Conservation (phyloP, 2,797 vertebrate genomes). For the Aplochiton taeniatus region DNA sequence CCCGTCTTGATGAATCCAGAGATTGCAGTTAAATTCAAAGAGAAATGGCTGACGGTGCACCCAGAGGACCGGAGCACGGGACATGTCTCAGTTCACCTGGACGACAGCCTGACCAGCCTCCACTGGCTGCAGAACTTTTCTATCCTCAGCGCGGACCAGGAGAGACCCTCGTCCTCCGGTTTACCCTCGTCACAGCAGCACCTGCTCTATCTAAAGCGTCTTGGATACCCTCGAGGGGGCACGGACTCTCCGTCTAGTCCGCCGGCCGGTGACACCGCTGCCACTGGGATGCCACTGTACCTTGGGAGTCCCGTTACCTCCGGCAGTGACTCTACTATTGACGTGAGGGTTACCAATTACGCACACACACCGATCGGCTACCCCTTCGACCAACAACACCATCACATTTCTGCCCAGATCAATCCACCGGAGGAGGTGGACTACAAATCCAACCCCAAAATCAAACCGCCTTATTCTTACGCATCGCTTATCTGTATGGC, state of each 20-base stretch:
- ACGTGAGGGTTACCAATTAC: slow-evolving; percentile 44
- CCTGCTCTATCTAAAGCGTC: slow-evolving; percentile 61
- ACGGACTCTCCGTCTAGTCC: slow-evolving; percentile 82
- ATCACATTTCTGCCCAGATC: slow-evolving; percentile 56
- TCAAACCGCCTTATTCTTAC: slow-evolving; percentile 86
- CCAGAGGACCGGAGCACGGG: slow-evolving; percentile 67
- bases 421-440: slow-evolving; percentile 73
- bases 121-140: slow-evolving; percentile 90
- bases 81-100: slow-evolving; percentile 65
- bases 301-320: slow-evolving; percentile 76
- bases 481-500: slow-evolving; percentile 88
- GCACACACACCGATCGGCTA: slow-evolving; percentile 39
- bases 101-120: slow-evolving; percentile 87
- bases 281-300: slow-evolving; percentile 75
- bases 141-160: slow-evolving; percentile 79
- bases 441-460: slow-evolving; percentile 80
- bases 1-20: slow-evolving; percentile 78
- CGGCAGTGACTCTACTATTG: slow-evolving; percentile 62
- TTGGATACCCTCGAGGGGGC: slow-evolving; percentile 64
- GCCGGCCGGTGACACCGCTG: slow-evolving; percentile 80
- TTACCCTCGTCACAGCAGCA: slow-evolving; percentile 69
- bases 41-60: slow-evolving; percentile 72
- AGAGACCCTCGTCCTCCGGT: slow-evolving; percentile 62
- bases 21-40: slow-evolving; percentile 74
- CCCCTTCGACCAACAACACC: slow-evolving; percentile 32